Evolutionary conservation across 2,888 invertebrate species (phyloP).

Genomic region (Acronicta psi): DNA sequence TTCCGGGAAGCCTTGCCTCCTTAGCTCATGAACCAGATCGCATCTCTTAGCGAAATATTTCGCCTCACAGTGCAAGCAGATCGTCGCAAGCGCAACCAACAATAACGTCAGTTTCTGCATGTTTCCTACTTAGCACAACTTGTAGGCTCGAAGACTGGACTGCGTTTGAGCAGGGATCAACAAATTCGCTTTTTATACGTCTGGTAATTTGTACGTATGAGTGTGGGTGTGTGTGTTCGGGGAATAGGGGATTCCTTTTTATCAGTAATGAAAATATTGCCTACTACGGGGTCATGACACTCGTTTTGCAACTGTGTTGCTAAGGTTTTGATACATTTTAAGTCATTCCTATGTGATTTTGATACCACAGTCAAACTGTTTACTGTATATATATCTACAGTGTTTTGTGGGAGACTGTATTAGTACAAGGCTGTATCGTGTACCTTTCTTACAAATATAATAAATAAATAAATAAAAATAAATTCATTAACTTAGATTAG

Average conservation of each 20-base stretch:
- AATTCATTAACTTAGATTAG: no score
- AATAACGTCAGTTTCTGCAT: conserved; percentile 41
- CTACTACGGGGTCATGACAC: conserved; percentile 31
- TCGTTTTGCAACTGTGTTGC: conserved; percentile 10
- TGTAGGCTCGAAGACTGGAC: conserved; percentile 6
- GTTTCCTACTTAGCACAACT: conserved; percentile 29
- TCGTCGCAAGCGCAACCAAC: conserved; percentile 36
- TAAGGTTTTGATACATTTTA: neutral
- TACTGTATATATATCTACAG: no score
- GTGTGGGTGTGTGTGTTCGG: conserved; percentile 7
- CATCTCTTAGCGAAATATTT: conserved; percentile 66
- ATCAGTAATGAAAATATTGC: conserved; percentile 31
- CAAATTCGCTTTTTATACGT: conserved; percentile 33
- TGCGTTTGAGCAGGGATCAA: conserved; percentile 21
- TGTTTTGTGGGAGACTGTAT: no score
- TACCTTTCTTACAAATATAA: no score
- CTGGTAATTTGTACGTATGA: conserved; percentile 1
- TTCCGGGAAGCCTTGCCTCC: conserved; percentile 71
- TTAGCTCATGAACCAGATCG: conserved; percentile 65
- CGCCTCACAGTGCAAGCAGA: conserved; percentile 52
- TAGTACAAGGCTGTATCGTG: no score
- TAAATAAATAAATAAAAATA: no score
- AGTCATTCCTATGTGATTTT: no score
- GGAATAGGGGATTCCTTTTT: conserved; percentile 51
- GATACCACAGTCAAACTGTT: no score